Conservation (phyloP, 1,140 invertebrate genomes). For the Adoxophyes honmai region DNA sequence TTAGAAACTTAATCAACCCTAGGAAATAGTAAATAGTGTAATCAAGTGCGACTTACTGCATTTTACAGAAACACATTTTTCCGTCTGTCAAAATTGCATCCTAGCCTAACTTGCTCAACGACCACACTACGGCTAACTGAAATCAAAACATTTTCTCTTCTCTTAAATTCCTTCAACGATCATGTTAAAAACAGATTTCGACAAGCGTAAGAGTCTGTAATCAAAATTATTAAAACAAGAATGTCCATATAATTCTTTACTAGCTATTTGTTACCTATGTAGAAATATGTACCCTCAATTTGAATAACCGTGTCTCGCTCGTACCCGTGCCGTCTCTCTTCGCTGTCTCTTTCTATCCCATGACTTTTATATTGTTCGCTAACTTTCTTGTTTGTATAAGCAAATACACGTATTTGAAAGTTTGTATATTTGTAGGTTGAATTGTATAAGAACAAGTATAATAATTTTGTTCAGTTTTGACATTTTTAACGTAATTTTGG, state of each 20-base stretch:
- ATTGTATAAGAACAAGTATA: conserved; percentile 61
- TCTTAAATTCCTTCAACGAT: no score
- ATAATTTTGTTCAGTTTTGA: conserved; percentile 36
- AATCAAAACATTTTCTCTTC: no score
- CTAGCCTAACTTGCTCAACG: no score
- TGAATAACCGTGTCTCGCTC: conserved; percentile 65
- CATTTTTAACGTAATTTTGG: conserved; percentile 23
- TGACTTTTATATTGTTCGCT: conserved; percentile 77
- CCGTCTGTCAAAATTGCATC: no score
- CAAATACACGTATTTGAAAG: conserved; percentile 76
- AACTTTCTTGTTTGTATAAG: conserved; percentile 77
- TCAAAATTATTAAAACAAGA: conserved; percentile 22
- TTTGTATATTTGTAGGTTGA: conserved; percentile 74
- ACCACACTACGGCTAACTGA: no score
- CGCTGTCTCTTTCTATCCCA: conserved; percentile 60
- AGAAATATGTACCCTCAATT: conserved; percentile 76
- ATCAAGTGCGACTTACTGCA: no score
- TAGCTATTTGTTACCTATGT: conserved; percentile 75
- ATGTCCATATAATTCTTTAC: conserved; percentile 65
- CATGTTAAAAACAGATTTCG: no score
- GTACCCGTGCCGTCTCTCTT: conserved; percentile 25
- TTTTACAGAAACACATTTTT: no score
- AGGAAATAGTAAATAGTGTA: no score
- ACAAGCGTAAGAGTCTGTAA: background rate
- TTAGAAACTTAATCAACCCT: no score